phyloP scores from a whole-genome alignment of 2,888 invertebrate species.

The Ditula angustiorana region DNA sequence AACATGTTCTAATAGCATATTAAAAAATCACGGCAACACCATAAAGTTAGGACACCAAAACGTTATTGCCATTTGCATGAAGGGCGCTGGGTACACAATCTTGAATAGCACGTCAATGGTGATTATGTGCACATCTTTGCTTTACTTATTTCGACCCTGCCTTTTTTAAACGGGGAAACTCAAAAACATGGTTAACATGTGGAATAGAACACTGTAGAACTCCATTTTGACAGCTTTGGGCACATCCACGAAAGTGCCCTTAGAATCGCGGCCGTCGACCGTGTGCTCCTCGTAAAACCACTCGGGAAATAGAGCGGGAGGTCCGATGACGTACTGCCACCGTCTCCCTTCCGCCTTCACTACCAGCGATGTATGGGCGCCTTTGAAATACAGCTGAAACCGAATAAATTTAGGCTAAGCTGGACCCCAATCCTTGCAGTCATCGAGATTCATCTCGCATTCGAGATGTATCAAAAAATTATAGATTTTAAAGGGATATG shows the following conservation, averaged over 20 bases:
- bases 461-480: too few relatives aligned
- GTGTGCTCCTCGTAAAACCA: conserved; percentile 62
- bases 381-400: conserved; percentile 63
- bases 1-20: too few relatives aligned
- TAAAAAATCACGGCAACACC: too few relatives aligned
- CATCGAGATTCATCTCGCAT: too few relatives aligned
- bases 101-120: neutral
- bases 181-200: conserved; percentile 46
- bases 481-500: too few relatives aligned
- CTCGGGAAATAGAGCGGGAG: conserved; percentile 53
- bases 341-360: conserved; percentile 50
- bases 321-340: conserved; percentile 57
- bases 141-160: too few relatives aligned
- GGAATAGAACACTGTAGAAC: conserved; percentile 51
- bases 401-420: conserved; percentile 4
- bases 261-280: conserved; percentile 38
- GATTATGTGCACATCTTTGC: neutral
- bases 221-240: conserved; percentile 52
- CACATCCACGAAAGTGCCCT: conserved; percentile 47
- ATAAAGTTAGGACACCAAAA: too few relatives aligned
- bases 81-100: too few relatives aligned
- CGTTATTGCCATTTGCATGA: too few relatives aligned
- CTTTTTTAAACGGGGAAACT: conserved; percentile 51
- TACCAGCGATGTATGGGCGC: conserved; percentile 52
- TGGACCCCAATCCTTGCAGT: too few relatives aligned